phyloP scores from a whole-genome alignment of 2,113 vertebrate species.

The Lagopus leucura region DNA sequence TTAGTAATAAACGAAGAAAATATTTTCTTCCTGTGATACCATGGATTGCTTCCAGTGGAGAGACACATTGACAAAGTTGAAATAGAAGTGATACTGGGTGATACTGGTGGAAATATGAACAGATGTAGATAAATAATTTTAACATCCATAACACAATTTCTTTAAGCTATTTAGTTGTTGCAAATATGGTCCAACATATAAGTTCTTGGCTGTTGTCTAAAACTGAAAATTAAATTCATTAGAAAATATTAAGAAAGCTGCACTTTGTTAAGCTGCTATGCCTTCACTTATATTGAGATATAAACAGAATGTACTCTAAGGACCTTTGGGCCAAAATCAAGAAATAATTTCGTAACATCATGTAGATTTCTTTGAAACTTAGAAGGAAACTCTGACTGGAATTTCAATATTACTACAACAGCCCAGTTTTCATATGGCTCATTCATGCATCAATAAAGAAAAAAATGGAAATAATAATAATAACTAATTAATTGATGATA shows the following conservation, averaged over 20 bases:
- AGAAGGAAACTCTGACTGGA: neutral
- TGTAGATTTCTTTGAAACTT: neutral
- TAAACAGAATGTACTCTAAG: neutral
- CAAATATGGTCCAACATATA: neutral
- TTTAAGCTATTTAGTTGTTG: neutral
- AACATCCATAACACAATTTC: neutral
- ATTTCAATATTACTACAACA: neutral
- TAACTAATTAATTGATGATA: neutral
- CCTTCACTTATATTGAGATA: neutral
- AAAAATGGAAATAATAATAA: neutral
- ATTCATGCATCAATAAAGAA: neutral
- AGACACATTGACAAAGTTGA: neutral
- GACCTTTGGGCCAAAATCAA: neutral
- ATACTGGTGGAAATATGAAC: neutral
- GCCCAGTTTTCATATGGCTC: neutral
- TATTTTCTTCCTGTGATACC: fast-evolving
- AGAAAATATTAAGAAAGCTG: neutral
- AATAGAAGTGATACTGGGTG: neutral
- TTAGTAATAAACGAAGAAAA: neutral
- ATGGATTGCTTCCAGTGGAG: neutral
- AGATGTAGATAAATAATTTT: slow-evolving; percentile 7
- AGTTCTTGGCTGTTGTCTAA: neutral
- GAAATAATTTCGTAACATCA: neutral
- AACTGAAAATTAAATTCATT: neutral
- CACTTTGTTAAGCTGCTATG: neutral